phyloP scores from a whole-genome alignment of 2,113 vertebrate species.

The Sciurus niger region DNA sequence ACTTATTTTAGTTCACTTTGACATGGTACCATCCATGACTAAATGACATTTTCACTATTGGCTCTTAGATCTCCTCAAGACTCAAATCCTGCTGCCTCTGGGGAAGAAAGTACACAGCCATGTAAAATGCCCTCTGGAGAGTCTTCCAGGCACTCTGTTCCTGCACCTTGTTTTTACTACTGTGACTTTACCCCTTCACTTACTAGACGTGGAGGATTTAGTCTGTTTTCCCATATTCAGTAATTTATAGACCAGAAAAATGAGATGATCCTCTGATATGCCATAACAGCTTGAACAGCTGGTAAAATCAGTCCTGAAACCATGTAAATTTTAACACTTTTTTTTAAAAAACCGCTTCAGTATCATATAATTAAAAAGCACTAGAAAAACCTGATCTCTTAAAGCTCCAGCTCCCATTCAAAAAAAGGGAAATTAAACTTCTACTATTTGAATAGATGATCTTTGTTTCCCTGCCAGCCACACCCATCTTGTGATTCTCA shows the following conservation, averaged over 20 bases:
- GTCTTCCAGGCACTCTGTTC: constrained; percentile 12
- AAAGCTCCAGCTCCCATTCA: background rate
- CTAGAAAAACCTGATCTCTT: background rate
- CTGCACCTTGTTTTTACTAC: background rate
- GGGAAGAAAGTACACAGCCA: background rate
- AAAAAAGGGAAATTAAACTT: constrained; percentile 1
- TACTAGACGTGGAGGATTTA: background rate
- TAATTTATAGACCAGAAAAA: constrained; percentile 45
- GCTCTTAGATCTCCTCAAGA: background rate
- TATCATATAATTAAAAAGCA: constrained; percentile 3
- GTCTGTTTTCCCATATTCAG: constrained; percentile 14
- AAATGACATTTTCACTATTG: constrained; percentile 26
- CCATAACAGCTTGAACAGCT: constrained; percentile 7
- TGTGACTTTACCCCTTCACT: constrained; percentile 2
- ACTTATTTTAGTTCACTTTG: constrained; percentile 20
- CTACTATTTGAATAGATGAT: background rate
- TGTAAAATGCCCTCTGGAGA: background rate
- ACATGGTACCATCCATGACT: constrained; percentile 2
- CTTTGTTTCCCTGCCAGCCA: background rate
- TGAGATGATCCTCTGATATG: background rate
- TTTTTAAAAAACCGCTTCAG: background rate
- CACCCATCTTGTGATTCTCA: background rate
- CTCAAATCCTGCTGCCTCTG: constrained; percentile 32
- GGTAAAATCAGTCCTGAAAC: background rate
- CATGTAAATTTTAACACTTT: background rate